Percentiles rank a stretch among this genome's conserved stretches.
These are phyloP conservation scores for Peribatodes rhomboidaria DNA, from an alignment of 2,888 invertebrate genomes.

Conservation along the genomic window DNA sequence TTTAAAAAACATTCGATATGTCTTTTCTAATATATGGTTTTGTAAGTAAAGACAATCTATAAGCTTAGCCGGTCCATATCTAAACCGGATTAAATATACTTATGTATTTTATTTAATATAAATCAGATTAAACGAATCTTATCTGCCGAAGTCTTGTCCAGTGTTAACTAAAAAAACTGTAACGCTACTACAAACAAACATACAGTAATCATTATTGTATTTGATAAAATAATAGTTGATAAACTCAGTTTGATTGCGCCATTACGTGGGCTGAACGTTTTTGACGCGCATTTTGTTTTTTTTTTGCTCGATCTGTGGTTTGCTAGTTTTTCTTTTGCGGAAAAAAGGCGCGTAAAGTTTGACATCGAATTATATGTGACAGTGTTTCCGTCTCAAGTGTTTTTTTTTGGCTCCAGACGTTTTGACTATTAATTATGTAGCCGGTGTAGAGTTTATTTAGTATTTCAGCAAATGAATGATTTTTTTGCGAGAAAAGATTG, in stretches of 20 bases:
- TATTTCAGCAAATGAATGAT: too few relatives aligned
- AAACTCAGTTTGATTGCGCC: constrained; percentile 29
- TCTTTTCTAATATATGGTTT: too few relatives aligned
- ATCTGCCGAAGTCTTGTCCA: constrained; percentile 16
- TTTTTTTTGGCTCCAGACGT: neutral
- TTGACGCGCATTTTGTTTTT: constrained; percentile 16
- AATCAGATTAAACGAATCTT: constrained; percentile 25
- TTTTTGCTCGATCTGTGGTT: constrained; percentile 6
- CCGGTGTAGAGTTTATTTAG: too few relatives aligned
- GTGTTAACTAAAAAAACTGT: constrained; percentile 13
- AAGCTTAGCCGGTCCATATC: too few relatives aligned
- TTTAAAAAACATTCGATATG: too few relatives aligned
- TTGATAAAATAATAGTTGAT: constrained; percentile 20
- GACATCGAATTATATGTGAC: neutral
- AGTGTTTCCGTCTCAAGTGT: neutral
- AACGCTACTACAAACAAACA: constrained; percentile 31
- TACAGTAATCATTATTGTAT: constrained; percentile 13
- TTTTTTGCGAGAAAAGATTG: neutral
- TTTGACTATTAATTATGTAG: too few relatives aligned
- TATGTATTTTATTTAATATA: neutral
- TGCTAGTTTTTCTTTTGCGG: neutral
- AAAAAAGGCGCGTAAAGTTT: neutral
- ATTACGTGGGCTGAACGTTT: constrained; percentile 28
- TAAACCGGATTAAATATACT: neutral
- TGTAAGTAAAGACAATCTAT: too few relatives aligned